These are phyloP conservation scores for Nothura maculosa DNA, from an alignment of 2,797 vertebrate genomes.

Conservation along the genomic window DNA sequence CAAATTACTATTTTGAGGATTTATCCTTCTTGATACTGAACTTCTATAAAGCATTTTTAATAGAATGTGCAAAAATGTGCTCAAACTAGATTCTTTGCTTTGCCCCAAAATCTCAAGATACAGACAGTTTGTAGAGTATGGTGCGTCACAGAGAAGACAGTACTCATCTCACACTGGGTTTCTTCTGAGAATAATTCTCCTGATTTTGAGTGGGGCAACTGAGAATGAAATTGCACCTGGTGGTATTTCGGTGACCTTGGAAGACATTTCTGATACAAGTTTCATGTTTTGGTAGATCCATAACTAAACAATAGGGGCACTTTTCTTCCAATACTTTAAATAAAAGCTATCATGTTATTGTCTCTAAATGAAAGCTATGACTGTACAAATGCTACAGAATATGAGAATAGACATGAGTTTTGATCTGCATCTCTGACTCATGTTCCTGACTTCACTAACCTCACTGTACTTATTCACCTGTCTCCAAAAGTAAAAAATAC, in stretches of 20 bases:
- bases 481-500: neutral
- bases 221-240: neutral
- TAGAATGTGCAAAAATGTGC: neutral
- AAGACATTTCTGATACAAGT: neutral
- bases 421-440: conserved; percentile 58
- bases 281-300: neutral
- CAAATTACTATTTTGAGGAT: neutral
- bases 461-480: conserved; percentile 44
- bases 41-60: neutral
- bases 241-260: neutral
- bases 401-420: neutral
- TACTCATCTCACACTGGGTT: neutral
- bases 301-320: neutral
- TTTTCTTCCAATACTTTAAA: neutral
- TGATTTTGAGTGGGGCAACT: neutral
- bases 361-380: conserved; percentile 6
- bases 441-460: conserved; percentile 25
- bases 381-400: conserved; percentile 8
- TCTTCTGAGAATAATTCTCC: neutral
- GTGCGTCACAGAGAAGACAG: neutral
- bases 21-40: neutral
- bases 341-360: neutral
- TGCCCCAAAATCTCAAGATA: neutral
- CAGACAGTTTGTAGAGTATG: neutral
- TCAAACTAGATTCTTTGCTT: neutral